phyloP scores from a whole-genome alignment of 2,113 vertebrate genomes.

The Chaenocephalus aceratus region DNA sequence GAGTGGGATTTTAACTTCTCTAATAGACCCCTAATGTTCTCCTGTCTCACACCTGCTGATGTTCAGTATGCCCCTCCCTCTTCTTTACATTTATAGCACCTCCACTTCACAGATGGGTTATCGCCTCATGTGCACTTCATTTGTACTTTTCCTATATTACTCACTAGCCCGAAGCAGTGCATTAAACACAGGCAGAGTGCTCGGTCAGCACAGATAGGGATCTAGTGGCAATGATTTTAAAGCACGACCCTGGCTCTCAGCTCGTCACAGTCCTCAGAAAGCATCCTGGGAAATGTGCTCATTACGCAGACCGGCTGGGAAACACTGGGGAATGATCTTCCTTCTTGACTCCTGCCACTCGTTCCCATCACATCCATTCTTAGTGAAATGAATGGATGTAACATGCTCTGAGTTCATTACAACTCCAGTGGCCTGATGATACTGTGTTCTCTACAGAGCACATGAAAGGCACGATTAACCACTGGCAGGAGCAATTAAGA shows the following conservation, averaged over 20 bases:
- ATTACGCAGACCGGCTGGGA: conserved; percentile 11
- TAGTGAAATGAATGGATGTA: neutral
- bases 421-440: conserved; percentile 4
- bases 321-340: neutral
- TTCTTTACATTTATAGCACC: conserved; percentile 43
- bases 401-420: conserved; percentile 41
- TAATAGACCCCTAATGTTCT: neutral
- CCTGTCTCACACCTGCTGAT: neutral
- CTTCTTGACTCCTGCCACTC: neutral
- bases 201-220: conserved; percentile 52
- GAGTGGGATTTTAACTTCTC: neutral
- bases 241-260: conserved; percentile 39
- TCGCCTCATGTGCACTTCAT: conserved; percentile 59
- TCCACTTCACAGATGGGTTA: conserved; percentile 59
- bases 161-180: conserved; percentile 18
- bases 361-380: conserved; percentile 12
- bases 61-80: neutral
- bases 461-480: conserved; percentile 19
- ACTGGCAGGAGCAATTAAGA: conserved; percentile 5
- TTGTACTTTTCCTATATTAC: conserved; percentile 60
- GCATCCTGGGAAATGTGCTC: conserved; percentile 26
- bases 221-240: conserved; percentile 58
- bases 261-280: conserved; percentile 14
- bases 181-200: conserved; percentile 52
- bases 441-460: conserved; percentile 9